These are phyloP conservation scores for Toxotes chatareus DNA, from an alignment of 2,113 vertebrate species.

Conservation along the genomic window DNA sequence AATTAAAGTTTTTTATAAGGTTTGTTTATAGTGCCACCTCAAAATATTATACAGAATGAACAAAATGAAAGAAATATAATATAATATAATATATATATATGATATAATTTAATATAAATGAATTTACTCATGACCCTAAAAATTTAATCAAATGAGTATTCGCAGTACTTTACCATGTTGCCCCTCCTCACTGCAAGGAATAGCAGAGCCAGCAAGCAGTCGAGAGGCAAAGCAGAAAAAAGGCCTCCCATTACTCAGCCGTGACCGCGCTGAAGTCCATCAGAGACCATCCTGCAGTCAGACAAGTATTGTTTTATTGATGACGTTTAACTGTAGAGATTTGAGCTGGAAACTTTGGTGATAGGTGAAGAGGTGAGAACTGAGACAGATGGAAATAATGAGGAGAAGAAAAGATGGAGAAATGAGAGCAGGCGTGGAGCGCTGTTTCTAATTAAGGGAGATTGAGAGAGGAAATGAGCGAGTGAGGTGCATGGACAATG, in stretches of 20 bases:
- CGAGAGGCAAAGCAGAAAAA: constrained; percentile 13
- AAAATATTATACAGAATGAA: too few species aligned
- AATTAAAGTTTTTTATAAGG: too few species aligned
- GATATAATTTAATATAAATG: too few species aligned
- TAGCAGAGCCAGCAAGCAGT: background rate
- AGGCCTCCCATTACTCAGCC: background rate
- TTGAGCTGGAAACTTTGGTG: background rate
- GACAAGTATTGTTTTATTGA: background rate
- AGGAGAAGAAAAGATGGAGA: background rate
- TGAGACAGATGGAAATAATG: constrained; percentile 12
- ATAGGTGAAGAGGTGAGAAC: constrained; percentile 11
- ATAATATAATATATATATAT: too few species aligned
- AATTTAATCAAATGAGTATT: background rate
- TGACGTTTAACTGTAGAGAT: background rate
- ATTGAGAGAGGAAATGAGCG: constrained; percentile 18
- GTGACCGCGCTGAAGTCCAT: background rate
- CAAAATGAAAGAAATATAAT: too few species aligned
- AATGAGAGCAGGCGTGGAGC: background rate
- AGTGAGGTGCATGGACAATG: background rate
- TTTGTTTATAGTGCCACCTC: too few species aligned
- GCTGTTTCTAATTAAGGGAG: constrained; percentile 39
- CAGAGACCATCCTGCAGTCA: background rate
- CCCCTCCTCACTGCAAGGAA: constrained; percentile 4
- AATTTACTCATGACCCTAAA: background rate
- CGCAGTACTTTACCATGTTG: background rate